These are phyloP conservation scores for Nephrotoma appendiculata DNA, from an alignment of 2,888 invertebrate genomes.

Conservation along the genomic window DNA sequence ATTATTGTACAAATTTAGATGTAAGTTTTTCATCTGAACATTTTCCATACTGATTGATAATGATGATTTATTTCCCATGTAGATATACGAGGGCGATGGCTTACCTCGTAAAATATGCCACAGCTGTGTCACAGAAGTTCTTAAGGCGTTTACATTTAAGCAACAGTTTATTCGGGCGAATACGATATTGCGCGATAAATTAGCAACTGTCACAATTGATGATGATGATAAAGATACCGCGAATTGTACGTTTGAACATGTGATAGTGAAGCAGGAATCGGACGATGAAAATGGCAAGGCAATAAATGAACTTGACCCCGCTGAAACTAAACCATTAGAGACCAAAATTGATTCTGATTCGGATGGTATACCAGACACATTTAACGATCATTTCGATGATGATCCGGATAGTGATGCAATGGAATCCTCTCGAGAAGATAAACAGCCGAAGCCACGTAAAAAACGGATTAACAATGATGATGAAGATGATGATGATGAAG, in stretches of 20 bases:
- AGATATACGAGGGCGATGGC: background rate
- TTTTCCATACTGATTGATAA: background rate
- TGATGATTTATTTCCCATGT: background rate
- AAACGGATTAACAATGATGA: background rate
- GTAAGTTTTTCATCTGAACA: background rate
- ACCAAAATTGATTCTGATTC: background rate
- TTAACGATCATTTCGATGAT: background rate
- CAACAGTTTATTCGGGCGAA: background rate
- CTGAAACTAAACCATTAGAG: background rate
- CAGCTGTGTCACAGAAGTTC: background rate
- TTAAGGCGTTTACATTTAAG: background rate
- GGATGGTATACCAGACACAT: background rate
- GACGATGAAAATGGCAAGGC: background rate
- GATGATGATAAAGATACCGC: background rate
- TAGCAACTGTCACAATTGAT: background rate
- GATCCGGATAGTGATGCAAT: background rate
- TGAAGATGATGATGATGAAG: background rate
- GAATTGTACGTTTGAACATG: background rate
- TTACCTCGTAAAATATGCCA: background rate
- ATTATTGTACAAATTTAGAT: constrained; percentile 1
- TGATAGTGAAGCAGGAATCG: background rate
- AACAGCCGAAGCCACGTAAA: background rate
- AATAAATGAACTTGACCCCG: background rate
- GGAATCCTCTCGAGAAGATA: background rate
- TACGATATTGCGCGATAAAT: background rate